Percentiles rank a stretch among this genome's conserved stretches.
phyloP scores from a whole-genome alignment of 2,113 vertebrate species.

The Pollachius pollachius region DNA sequence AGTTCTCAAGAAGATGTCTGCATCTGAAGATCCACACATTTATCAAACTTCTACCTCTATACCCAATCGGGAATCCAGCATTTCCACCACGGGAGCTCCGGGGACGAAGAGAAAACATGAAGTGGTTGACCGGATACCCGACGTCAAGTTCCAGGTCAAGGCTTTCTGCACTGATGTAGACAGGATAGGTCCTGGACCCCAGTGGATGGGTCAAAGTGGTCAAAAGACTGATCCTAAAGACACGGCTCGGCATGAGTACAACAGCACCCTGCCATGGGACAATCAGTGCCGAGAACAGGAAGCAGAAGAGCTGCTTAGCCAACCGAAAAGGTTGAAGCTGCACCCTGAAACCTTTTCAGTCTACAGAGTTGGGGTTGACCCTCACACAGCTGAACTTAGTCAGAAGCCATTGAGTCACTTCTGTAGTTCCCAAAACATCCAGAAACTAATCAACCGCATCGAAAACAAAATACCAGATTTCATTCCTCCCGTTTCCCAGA shows the following conservation, averaged over 20 bases:
- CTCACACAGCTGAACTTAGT: slow-evolving; percentile 13
- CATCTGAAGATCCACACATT: slow-evolving; percentile 29
- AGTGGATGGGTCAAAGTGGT: too few species aligned
- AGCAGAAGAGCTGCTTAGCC: slow-evolving; percentile 18
- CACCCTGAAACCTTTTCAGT: background rate
- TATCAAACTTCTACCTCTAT: slow-evolving; percentile 4
- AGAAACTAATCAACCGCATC: background rate
- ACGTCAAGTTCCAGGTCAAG: background rate
- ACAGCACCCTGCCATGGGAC: background rate
- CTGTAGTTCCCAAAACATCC: slow-evolving; percentile 11
- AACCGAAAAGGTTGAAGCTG: slow-evolving; percentile 49
- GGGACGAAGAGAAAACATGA: slow-evolving; percentile 48
- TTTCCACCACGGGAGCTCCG: background rate
- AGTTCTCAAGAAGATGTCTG: slow-evolving; percentile 51
- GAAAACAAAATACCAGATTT: background rate
- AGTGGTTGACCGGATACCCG: slow-evolving; percentile 1
- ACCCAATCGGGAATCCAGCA: slow-evolving; percentile 1
- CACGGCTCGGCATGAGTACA: slow-evolving; percentile 3
- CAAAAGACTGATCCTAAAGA: slow-evolving; percentile 8
- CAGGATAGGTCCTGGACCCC: background rate
- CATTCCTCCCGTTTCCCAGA: slow-evolving; percentile 22
- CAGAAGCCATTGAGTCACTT: slow-evolving; percentile 40
- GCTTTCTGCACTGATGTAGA: background rate
- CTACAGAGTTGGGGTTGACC: slow-evolving; percentile 26
- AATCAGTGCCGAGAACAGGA: slow-evolving; percentile 34